Percentiles rank a stretch among this genome's conserved stretches.
These are phyloP conservation scores for Thalassaphorura encarpata DNA, from an alignment of 1,140 invertebrate genomes.

Conservation along the genomic window DNA sequence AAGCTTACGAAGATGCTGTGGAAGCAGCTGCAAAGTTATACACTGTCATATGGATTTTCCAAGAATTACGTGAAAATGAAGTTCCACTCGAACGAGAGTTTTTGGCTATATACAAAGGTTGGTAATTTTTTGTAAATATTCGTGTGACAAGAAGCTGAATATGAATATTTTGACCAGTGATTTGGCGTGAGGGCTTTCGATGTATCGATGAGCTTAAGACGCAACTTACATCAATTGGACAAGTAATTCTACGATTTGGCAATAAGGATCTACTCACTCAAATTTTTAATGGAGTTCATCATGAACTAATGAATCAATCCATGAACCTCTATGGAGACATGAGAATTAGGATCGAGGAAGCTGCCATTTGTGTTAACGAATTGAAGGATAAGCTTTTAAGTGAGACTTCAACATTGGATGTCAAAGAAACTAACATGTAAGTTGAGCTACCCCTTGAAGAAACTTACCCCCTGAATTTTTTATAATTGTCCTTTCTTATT, in stretches of 20 bases:
- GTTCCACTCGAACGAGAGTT: conserved; percentile 26
- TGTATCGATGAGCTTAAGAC: not conserved
- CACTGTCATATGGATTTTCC: conserved; percentile 8
- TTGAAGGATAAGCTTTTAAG: not conserved
- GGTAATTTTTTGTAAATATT: too few species aligned
- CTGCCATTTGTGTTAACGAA: not conserved
- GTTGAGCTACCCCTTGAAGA: too few species aligned
- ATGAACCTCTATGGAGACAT: not conserved
- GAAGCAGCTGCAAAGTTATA: not conserved
- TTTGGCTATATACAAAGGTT: conserved; percentile 16
- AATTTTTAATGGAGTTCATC: not conserved
- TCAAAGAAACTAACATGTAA: conserved; percentile 14
- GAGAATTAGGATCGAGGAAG: not conserved
- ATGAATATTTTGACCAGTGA: conserved; percentile 2
- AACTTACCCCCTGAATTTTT: too few species aligned
- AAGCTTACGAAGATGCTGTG: not conserved
- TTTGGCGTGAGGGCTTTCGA: not conserved
- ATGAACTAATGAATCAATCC: not conserved
- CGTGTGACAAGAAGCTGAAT: not conserved
- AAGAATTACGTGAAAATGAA: conserved; percentile 17
- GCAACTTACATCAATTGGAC: conserved; percentile 1
- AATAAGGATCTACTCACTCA: conserved; percentile 12
- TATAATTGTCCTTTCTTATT: too few species aligned
- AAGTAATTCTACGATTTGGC: conserved; percentile 14
- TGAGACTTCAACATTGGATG: not conserved